Conservation (phyloP, 1,140 invertebrate species). For the Pachyrhynchus sulphureomaculatus region DNA sequence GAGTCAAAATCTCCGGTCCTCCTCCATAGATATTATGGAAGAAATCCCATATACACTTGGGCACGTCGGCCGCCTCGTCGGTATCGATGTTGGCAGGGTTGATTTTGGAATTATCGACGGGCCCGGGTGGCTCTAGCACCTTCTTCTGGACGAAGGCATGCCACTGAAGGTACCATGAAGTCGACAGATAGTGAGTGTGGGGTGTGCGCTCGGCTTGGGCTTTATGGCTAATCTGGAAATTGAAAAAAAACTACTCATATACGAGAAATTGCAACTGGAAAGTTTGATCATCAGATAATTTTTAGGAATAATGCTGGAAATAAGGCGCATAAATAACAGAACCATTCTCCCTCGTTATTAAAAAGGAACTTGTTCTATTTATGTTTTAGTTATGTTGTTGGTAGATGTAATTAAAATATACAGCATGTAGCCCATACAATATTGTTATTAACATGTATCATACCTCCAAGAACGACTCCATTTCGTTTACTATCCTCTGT, state of each 20-base stretch:
- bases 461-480: conserved; percentile 66
- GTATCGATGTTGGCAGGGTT: conserved; percentile 45
- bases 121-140: conserved; percentile 76
- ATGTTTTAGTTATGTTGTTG: background rate
- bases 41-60: conserved; percentile 83
- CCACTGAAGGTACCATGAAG: conserved; percentile 89
- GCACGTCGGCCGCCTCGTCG: conserved; percentile 72
- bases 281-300: too few relatives aligned
- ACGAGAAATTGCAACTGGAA: too few relatives aligned
- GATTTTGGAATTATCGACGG: conserved; percentile 81
- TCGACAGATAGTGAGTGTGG: conserved; percentile 77
- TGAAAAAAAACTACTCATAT: too few relatives aligned
- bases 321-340: too few relatives aligned
- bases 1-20: conserved; percentile 71
- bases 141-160: conserved; percentile 82
- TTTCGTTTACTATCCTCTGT: conserved; percentile 70
- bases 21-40: conserved; percentile 83
- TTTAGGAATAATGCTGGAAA: too few relatives aligned
- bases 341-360: too few relatives aligned
- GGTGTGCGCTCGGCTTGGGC: conserved; percentile 61
- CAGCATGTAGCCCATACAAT: too few relatives aligned
- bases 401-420: too few relatives aligned
- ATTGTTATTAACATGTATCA: background rate
- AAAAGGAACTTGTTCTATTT: too few relatives aligned
- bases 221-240: conserved; percentile 67